phyloP scores from a whole-genome alignment of 2,797 vertebrate genomes.

The Heterohyrax brucei region DNA sequence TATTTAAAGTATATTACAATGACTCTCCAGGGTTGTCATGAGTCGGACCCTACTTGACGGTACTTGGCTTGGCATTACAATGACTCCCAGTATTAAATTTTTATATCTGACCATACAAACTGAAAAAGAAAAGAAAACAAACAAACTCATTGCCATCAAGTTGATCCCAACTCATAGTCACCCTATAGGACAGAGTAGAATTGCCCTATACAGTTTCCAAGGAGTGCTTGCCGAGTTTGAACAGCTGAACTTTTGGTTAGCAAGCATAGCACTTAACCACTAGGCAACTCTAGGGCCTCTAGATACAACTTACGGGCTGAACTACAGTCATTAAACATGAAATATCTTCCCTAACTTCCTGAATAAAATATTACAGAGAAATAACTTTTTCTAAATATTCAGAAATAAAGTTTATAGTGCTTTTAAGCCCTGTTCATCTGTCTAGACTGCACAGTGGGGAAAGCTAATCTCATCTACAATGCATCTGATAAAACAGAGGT shows the following conservation, averaged over 20 bases:
- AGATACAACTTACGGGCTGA: not conserved
- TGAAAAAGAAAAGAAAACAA: too few relatives aligned
- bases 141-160: too few relatives aligned
- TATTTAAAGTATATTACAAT: constrained; percentile 55
- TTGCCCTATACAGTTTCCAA: too few relatives aligned
- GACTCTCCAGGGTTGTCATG: not conserved
- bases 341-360: not conserved
- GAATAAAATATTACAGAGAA: constrained; percentile 16
- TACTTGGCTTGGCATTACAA: not conserved
- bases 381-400: constrained; percentile 74
- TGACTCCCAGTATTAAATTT: not conserved
- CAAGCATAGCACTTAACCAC: too few relatives aligned
- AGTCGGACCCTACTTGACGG: too few relatives aligned
- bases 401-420: constrained; percentile 77
- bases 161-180: too few relatives aligned
- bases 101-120: not conserved
- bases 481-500: constrained; percentile 77
- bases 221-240: too few relatives aligned
- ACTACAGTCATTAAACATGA: not conserved
- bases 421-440: constrained; percentile 68
- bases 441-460: constrained; percentile 79
- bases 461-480: constrained; percentile 84
- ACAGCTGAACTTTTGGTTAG: too few relatives aligned
- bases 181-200: too few relatives aligned
- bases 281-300: too few relatives aligned